Evolutionary conservation across 2,113 vertebrate species (phyloP).

Genomic region (Catagonus wagneri): DNA sequence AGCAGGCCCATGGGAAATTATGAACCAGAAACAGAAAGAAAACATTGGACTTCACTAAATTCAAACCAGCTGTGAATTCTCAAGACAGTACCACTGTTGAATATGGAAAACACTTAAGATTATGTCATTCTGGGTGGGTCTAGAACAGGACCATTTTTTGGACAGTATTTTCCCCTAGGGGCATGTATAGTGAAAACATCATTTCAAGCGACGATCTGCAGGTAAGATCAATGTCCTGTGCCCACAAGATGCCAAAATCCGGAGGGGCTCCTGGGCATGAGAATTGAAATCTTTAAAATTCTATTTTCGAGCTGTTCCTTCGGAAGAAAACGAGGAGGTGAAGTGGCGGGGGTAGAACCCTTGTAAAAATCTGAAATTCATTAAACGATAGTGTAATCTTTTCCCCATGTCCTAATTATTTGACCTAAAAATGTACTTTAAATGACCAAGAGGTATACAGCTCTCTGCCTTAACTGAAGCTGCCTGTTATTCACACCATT

Average conservation of each 20-base stretch:
- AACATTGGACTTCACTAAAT: constrained; percentile 70
- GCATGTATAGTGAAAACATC: constrained; percentile 56
- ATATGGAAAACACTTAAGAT: constrained; percentile 73
- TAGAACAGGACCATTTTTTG: constrained; percentile 14
- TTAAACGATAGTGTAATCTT: constrained; percentile 53
- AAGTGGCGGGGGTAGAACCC: not conserved
- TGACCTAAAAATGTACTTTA: constrained; percentile 71
- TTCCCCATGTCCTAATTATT: constrained; percentile 61
- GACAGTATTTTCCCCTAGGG: constrained; percentile 26
- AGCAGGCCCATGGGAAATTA: constrained; percentile 69
- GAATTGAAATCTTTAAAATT: not conserved
- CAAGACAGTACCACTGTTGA: constrained; percentile 67
- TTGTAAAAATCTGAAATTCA: constrained; percentile 60
- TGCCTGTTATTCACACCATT: constrained; percentile 52
- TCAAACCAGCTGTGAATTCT: constrained; percentile 70
- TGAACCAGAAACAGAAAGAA: constrained; percentile 68
- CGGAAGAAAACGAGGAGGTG: not conserved
- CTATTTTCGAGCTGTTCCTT: not conserved
- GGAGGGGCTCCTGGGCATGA: not conserved
- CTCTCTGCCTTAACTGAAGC: constrained; percentile 46
- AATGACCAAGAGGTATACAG: constrained; percentile 42
- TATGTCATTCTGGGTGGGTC: constrained; percentile 80
- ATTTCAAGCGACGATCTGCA: constrained; percentile 7
- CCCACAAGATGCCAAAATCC: not conserved
- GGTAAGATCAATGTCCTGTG: not conserved